Evolutionary conservation across 2,888 invertebrate genomes (phyloP).

Genomic region (Arrhopalites spinosus): DNA sequence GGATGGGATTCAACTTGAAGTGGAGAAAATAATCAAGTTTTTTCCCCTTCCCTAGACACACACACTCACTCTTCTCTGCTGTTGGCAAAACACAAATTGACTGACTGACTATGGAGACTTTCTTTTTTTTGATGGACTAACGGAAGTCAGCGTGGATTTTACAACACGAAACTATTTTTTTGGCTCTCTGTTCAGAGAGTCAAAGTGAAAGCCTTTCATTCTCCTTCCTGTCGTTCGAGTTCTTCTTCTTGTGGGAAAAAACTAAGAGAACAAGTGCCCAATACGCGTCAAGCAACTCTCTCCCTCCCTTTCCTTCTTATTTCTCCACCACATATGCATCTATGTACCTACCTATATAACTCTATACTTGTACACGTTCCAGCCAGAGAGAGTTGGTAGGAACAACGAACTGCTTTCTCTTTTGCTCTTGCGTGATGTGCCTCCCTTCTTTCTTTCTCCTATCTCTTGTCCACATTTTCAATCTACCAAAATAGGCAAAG

Average conservation of each 20-base stretch:
- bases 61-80: not conserved
- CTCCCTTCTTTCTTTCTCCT: not conserved
- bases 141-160: not conserved
- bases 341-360: too few relatives aligned
- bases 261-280: too few relatives aligned
- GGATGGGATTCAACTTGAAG: too few relatives aligned
- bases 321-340: not conserved
- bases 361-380: too few relatives aligned
- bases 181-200: not conserved
- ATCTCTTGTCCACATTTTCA: not conserved
- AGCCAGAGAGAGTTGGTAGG: too few relatives aligned
- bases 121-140: not conserved
- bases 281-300: not conserved
- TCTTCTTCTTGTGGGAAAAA: not conserved
- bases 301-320: not conserved
- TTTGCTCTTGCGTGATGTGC: constrained; percentile 27
- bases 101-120: not conserved
- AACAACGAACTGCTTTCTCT: too few relatives aligned
- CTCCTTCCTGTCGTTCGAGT: not conserved
- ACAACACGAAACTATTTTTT: not conserved
- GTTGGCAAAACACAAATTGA: not conserved
- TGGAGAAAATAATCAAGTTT: too few relatives aligned
- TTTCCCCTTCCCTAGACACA: not conserved
- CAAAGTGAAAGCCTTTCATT: not conserved
- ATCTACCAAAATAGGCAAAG: not conserved